phyloP scores from a whole-genome alignment of 2,888 invertebrate genomes.

The Geotrupes spiniger region DNA sequence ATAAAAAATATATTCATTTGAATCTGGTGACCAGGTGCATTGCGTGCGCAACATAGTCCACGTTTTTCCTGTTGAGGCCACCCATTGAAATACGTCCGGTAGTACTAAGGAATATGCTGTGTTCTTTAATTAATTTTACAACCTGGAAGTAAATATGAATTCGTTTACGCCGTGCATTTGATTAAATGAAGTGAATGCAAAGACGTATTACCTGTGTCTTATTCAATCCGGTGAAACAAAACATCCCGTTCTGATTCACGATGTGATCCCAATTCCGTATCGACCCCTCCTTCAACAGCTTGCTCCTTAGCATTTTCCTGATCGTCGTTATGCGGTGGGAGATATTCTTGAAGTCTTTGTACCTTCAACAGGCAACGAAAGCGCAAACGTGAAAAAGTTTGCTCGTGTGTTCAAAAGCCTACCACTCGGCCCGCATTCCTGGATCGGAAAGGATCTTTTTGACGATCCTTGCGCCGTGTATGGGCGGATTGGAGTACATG shows the following conservation, averaged over 20 bases:
- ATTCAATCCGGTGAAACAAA: constrained; percentile 95
- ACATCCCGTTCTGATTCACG: constrained; percentile 99
- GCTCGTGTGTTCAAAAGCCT: constrained; percentile 35
- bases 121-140: constrained; percentile 81
- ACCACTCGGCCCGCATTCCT: constrained; percentile 71
- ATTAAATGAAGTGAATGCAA: background rate
- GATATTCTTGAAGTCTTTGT: constrained; percentile 92
- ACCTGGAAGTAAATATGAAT: constrained; percentile 58
- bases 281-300: constrained; percentile 82
- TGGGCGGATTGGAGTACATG: constrained; percentile 96
- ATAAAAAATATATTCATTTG: constrained; percentile 21
- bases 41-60: constrained; percentile 88
- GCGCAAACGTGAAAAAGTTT: background rate
- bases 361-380: constrained; percentile 2
- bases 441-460: constrained; percentile 75
- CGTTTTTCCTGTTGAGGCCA: constrained; percentile 92
- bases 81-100: constrained; percentile 98
- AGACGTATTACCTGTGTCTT: constrained; percentile 71
- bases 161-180: background rate
- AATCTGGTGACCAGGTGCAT: constrained; percentile 87
- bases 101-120: constrained; percentile 91
- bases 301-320: constrained; percentile 70
- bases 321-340: constrained; percentile 95
- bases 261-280: constrained; percentile 87
- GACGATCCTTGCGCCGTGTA: constrained; percentile 89